A percentile compares a stretch with the other conserved stretches of the same genome.
Conservation (phyloP, 2,888 invertebrate species). For the Cabera pusaria region DNA sequence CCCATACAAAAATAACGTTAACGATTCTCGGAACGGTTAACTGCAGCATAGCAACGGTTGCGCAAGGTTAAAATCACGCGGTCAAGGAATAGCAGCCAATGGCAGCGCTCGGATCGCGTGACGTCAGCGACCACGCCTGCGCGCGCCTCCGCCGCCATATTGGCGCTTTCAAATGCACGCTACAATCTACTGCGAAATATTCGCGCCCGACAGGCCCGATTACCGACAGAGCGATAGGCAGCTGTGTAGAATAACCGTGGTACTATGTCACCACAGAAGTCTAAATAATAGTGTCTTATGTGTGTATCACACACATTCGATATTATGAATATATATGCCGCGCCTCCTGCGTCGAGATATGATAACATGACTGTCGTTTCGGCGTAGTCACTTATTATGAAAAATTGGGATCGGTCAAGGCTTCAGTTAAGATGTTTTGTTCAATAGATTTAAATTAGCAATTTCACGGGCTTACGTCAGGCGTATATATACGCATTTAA, state of each 20-base stretch:
- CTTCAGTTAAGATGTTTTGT: constrained; percentile 34
- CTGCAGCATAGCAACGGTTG: constrained; percentile 76
- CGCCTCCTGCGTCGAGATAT: constrained; percentile 41
- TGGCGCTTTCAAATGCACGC: constrained; percentile 54
- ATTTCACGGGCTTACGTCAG: constrained; percentile 34
- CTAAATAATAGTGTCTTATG: no score
- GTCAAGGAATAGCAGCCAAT: constrained; percentile 62
- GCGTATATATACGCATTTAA: constrained; percentile 17
- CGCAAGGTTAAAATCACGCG: constrained; percentile 72
- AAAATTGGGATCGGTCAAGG: constrained; percentile 48
- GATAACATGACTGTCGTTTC: constrained; percentile 21
- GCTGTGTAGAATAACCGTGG: no score
- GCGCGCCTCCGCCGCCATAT: constrained; percentile 78
- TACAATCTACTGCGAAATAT: constrained; percentile 42
- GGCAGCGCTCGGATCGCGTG: constrained; percentile 50
- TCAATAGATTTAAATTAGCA: constrained; percentile 32
- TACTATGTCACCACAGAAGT: no score
- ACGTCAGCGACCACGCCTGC: constrained; percentile 82
- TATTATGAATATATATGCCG: no score
- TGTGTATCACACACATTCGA: no score
- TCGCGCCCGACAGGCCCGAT: constrained; percentile 29
- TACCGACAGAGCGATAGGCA: constrained; percentile 14
- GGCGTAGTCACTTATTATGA: constrained; percentile 29
- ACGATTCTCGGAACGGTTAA: constrained; percentile 62
- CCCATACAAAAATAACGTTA: constrained; percentile 27